Evolutionary conservation across 2,797 vertebrate species (phyloP), one percentile per base, ranked within the genome.

Genomic region (Sebastolobus alascanus): DNA sequence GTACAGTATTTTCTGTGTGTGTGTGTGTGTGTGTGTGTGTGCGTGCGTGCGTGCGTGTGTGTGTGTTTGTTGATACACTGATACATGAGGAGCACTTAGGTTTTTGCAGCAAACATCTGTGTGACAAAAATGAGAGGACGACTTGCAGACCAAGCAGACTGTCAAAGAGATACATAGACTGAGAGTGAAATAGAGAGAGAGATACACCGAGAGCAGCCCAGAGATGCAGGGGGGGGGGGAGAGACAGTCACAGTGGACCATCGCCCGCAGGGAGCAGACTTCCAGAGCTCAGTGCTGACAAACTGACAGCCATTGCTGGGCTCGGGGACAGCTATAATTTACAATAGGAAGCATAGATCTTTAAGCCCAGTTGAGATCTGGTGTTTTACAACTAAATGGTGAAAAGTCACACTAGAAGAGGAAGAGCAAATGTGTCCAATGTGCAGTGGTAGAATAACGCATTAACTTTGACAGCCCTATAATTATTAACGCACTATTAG

Each of bases 221-320:
- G 67, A 64, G 83, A 81, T 73, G 59, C 72, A 68, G 59, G 25
- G 68, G 65, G 29, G 29, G 70, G 61, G 38, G 60, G 56, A 50
- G 60, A 83, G 77, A 73, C 65, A 83, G 77, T 58, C 67, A 50
- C 25, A 31, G 68, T 59, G 82, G 84, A 80, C 69, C 40, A 33
- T 31, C 10, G 63, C 68, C 84, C 8, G 3, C 29, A 10, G 87
- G 85, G 73, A 77, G 77, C 66, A 87, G 78, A 81, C 84, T 52
- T 87, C 83, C 80, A 71, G 50, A 66, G 87, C 80, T 87, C 79
- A 37, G 73, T 35, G 63, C 80, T 80, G 80, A 84, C 83, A 85
- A 60, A 76, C 83, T 86, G 88, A 89, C 89, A 85, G 84, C 37
- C 66, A 72, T 64, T 20, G 25, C 35, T 27, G 56, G 60, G 55